Evolutionary conservation across 2,113 vertebrate genomes (phyloP), one percentile per base, ranked within the genome.

Genomic region (Calyptomena viridis): DNA sequence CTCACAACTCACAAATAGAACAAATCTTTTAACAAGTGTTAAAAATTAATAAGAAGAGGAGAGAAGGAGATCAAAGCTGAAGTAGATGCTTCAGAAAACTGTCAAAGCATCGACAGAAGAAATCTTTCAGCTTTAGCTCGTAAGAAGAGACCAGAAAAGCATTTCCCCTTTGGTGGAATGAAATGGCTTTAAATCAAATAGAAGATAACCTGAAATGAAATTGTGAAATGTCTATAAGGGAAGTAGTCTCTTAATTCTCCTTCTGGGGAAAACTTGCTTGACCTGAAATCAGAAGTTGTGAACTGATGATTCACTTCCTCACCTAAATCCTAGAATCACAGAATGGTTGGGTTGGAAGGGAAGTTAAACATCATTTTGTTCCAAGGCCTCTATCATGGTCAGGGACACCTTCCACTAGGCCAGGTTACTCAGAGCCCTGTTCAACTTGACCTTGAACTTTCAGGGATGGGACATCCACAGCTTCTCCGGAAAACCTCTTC

Each of bases 11-110:
- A 78, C 88, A 92, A 95, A 94, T 30, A 95, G 90, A 95, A 80
- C 88, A 89, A 88, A 96, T 84, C 90, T 89, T 89, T 95, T 96
- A 94, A 94, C 84, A 93, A 95, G 94, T 94, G 90, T 96, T 95
- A 93, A 96, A 96, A 95, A 93, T 92, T 95, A 96, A 93, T 92
- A 90, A 69, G 59, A 20, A 93, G 66, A 83, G 74, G 28, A 63
- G 52, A 87, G 44, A 55, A 83, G 64, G 52, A 94, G 90, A 94
- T 95, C 91, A 94, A 93, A 95, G 86, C 69, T 81, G 66, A 81
- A 44, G 69, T 81, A 73, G 73, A 28, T 82, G 58, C 62, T 92
- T 96, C 95, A 92, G 73, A 49, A 87, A 89, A 76, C 69, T 76
- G 77, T 53, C 86, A 92, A 93, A 86, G n/a, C 92, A 84, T 87